Evolutionary conservation across 2,113 vertebrate species (phyloP), one percentile per base, ranked within the genome.

Genomic region (Microcebus ravelobensis): DNA sequence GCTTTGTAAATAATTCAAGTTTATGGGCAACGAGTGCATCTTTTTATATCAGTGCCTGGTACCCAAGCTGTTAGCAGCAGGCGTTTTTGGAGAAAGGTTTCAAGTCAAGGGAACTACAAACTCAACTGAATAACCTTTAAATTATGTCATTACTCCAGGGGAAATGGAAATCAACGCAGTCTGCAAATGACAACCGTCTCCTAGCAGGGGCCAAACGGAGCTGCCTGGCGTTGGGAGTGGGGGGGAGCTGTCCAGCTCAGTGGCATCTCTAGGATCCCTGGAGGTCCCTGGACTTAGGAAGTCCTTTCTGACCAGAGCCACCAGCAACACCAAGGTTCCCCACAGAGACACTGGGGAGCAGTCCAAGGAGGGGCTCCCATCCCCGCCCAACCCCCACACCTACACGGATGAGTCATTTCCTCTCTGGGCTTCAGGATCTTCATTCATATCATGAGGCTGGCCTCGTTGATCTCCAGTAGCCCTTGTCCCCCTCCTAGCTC

Each of bases 51-150:
- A 86, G 81, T 63, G 59, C 79, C 91, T 90, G 20, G 77, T 71
- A 61, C 55, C 76, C 82, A 93, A 45, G 55, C 34, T 91, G 31
- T 86, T 87, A 91, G 68, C 73, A 97, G 81, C 81, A 90, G 87
- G 87, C 2, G 1, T 55, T 90, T 95, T 93, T 67, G 71, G 57
- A 97, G 91, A 79, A 96, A 96, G 42, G 61, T 71, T 74, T 93
- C 87, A 76, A 87, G 48, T 74, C 45, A 82, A 70, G 18, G 68
- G 82, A 90, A 93, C 73, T 39, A 91, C 55, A 77, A 65, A 89
- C 63, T 86, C 71, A 39, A 91, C 63, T 45, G 67, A 74, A 94
- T 88, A 90, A 96, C 68, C 89, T 97, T 93, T 95, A 74, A 39
- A 80, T 36, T 45, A 83, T 82, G 86, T 96, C 71, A 31, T 90